Evolutionary conservation across 2,797 vertebrate genomes (phyloP).

Genomic region (Typhlichthys eigenmanni): DNA sequence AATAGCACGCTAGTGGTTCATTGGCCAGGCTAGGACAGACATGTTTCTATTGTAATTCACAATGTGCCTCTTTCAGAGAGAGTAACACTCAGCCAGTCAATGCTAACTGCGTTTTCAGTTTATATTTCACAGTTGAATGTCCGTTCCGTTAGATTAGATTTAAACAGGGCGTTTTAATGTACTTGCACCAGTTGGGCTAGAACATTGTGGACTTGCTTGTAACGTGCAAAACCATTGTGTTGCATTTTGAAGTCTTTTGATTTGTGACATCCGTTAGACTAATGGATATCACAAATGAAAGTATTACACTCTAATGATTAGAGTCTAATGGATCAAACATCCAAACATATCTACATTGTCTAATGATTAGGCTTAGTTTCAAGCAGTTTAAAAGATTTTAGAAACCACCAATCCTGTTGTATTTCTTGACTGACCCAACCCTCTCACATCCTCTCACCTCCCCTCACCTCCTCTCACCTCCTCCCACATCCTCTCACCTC

Average conservation of each 20-base stretch:
- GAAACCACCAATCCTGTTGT: neutral
- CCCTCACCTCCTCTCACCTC: too few species aligned
- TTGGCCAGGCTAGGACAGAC: too few species aligned
- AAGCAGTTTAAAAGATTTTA: neutral
- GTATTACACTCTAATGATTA: neutral
- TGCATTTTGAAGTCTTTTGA: neutral
- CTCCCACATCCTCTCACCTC: neutral
- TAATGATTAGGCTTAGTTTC: neutral
- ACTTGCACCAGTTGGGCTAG: neutral
- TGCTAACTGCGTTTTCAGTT: neutral
- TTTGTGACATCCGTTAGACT: neutral
- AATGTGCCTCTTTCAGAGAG: neutral
- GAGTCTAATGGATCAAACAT: too few species aligned
- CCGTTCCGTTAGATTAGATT: neutral
- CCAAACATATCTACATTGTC: too few species aligned
- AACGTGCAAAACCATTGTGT: neutral
- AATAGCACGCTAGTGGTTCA: too few species aligned
- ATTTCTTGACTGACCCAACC: neutral
- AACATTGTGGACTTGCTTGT: neutral
- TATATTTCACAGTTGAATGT: neutral
- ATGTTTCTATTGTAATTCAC: too few species aligned
- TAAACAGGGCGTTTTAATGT: neutral
- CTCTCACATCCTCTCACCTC: neutral
- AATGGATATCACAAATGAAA: too few species aligned
- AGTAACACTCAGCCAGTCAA: neutral